Evolutionary conservation across 2,888 invertebrate genomes (phyloP).

Genomic region (Pilophorus perplexus): DNA sequence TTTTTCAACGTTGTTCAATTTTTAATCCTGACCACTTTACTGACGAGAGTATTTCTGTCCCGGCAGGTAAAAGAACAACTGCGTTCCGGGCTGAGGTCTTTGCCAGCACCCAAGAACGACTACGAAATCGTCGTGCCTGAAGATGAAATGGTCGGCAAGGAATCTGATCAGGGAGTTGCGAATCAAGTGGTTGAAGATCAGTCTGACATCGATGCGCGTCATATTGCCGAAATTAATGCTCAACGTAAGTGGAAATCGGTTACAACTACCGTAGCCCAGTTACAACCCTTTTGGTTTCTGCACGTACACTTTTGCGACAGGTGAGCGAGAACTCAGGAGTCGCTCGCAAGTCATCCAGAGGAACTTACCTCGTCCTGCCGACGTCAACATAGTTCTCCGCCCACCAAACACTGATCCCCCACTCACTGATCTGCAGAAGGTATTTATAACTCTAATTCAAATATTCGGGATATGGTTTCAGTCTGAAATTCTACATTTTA

Average conservation of each 20-base stretch:
- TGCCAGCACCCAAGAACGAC: slow-evolving; percentile 93
- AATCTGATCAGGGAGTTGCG: slow-evolving; percentile 53
- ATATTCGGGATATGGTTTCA: background rate
- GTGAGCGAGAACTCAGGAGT: slow-evolving; percentile 65
- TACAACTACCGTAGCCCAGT: background rate
- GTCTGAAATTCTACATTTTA: background rate
- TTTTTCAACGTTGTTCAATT: no score
- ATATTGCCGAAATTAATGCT: slow-evolving; percentile 65
- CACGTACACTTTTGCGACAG: slow-evolving; percentile 51
- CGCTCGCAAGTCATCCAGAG: slow-evolving; percentile 86
- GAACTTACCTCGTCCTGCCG: slow-evolving; percentile 76
- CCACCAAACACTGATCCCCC: slow-evolving; percentile 72
- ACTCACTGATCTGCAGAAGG: slow-evolving; percentile 79
- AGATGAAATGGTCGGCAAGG: slow-evolving; percentile 58
- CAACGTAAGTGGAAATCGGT: slow-evolving; percentile 33
- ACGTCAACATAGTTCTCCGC: slow-evolving; percentile 80
- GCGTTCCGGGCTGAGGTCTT: slow-evolving; percentile 69
- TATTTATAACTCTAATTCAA: slow-evolving; percentile 48
- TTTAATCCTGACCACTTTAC: no score
- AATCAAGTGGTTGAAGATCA: slow-evolving; percentile 70
- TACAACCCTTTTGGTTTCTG: background rate
- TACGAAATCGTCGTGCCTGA: slow-evolving; percentile 98
- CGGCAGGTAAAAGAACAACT: slow-evolving; percentile 63
- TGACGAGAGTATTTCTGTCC: no score
- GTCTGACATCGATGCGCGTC: slow-evolving; percentile 75